phyloP scores from a whole-genome alignment of 1,140 invertebrate species.

The Zaprionus camerounensis region DNA sequence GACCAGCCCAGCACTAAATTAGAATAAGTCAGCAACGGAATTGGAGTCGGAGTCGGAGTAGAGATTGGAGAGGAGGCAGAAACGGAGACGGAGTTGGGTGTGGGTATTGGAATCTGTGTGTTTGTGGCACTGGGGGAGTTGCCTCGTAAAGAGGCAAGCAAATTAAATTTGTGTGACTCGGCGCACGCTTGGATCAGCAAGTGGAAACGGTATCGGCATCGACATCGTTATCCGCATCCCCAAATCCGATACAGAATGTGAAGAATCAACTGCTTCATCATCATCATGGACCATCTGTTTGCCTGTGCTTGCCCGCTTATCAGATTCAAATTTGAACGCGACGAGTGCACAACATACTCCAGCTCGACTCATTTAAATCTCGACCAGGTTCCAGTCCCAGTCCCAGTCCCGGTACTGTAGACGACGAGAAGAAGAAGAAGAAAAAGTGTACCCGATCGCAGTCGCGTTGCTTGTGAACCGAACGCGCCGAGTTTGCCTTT shows the following conservation, averaged over 20 bases:
- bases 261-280: conserved; percentile 24
- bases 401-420: conserved; percentile 1
- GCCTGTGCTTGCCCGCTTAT: conserved; percentile 47
- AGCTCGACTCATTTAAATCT: conserved; percentile 67
- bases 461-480: conserved; percentile 51
- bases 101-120: not conserved
- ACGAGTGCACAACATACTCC: conserved; percentile 50
- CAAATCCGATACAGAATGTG: conserved; percentile 22
- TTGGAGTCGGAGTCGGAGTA: conserved; percentile 5
- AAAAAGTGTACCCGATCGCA: not conserved
- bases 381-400: conserved; percentile 32
- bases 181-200: conserved; percentile 49
- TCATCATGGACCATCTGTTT: conserved; percentile 37
- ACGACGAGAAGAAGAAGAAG: too few species aligned
- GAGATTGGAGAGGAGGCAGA: not conserved
- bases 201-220: conserved; percentile 31
- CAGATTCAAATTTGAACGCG: conserved; percentile 54
- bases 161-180: conserved; percentile 69
- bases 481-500: conserved; percentile 72
- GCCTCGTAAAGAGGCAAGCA: conserved; percentile 72
- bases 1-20: conserved; percentile 77
- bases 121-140: conserved; percentile 4
- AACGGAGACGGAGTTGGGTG: not conserved
- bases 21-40: conserved; percentile 61
- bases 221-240: conserved; percentile 14